These are phyloP conservation scores for Lepidonotus clava DNA, from an alignment of 2,888 invertebrate species.

Conservation along the genomic window DNA sequence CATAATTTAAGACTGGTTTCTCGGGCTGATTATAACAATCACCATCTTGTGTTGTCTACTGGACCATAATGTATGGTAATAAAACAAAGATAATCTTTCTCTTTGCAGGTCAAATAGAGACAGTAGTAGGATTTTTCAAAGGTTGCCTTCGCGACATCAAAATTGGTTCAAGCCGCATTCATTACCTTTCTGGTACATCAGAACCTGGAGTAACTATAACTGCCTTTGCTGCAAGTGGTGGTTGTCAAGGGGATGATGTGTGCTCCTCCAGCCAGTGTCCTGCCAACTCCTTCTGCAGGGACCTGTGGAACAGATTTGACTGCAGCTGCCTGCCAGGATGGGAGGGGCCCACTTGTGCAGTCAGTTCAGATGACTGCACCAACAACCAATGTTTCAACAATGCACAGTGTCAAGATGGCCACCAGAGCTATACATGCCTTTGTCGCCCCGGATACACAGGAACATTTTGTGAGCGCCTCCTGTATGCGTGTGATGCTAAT, in stretches of 20 bases:
- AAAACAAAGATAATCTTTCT: background rate
- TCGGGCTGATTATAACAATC: no score
- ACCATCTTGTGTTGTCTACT: no score
- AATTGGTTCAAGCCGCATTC: conserved; percentile 68
- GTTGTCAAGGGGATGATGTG: conserved; percentile 71
- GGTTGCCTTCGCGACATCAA: conserved; percentile 73
- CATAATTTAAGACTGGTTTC: no score
- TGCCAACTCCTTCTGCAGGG: conserved; percentile 70
- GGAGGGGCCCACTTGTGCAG: conserved; percentile 70
- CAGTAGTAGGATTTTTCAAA: conserved; percentile 70
- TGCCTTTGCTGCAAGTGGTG: conserved; percentile 62
- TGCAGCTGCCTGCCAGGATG: conserved; percentile 75
- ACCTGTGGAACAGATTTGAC: conserved; percentile 71
- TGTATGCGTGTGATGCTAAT: conserved; percentile 67
- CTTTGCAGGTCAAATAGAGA: conserved; percentile 67
- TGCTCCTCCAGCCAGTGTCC: conserved; percentile 72
- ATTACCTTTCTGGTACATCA: conserved; percentile 52
- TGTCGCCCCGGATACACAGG: conserved; percentile 75
- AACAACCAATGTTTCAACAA: conserved; percentile 55
- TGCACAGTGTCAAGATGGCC: conserved; percentile 68
- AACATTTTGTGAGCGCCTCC: conserved; percentile 67
- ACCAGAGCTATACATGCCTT: conserved; percentile 68
- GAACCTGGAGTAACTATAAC: conserved; percentile 60
- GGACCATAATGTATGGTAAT: no score
- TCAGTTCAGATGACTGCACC: conserved; percentile 69